Evolutionary conservation across 2,113 vertebrate genomes (phyloP).

Genomic region (Tragelaphus strepsiceros): DNA sequence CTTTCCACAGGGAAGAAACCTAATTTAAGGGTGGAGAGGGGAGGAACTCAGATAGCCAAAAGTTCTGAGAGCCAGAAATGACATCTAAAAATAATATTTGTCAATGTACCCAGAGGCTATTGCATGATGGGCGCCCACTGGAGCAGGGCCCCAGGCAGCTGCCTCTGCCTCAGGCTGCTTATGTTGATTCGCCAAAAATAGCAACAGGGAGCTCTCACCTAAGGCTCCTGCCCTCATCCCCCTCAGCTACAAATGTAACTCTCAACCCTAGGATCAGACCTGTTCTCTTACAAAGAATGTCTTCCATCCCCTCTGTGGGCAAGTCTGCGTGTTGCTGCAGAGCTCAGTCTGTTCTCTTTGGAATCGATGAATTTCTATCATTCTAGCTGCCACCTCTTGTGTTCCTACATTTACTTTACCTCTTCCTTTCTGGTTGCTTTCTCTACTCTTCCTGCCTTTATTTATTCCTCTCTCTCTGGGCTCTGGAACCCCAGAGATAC

Average conservation of each 20-base stretch:
- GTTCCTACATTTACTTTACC: not conserved
- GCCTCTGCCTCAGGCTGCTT: conserved; percentile 64
- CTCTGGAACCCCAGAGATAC: not conserved
- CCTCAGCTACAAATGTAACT: conserved; percentile 28
- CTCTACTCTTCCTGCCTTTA: not conserved
- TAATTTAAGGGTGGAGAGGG: conserved; percentile 34
- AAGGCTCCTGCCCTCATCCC: not conserved
- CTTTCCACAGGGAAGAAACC: conserved; percentile 14
- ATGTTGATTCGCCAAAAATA: conserved; percentile 61
- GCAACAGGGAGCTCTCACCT: conserved; percentile 24
- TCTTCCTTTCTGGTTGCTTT: not conserved
- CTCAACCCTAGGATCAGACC: not conserved
- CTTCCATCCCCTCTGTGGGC: not conserved
- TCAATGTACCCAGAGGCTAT: conserved; percentile 66
- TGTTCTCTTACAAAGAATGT: not conserved
- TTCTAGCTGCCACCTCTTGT: not conserved
- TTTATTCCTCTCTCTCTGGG: not conserved
- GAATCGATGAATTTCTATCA: not conserved
- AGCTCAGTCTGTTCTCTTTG: not conserved
- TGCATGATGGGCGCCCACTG: conserved; percentile 36
- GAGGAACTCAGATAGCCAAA: conserved; percentile 33
- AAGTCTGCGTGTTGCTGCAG: not conserved
- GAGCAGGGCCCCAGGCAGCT: conserved; percentile 51
- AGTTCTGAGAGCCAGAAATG: conserved; percentile 57
- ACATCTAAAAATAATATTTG: conserved; percentile 70